These are phyloP conservation scores for Tragelaphus oryx DNA, from an alignment of 2,797 vertebrate species.

Conservation along the genomic window DNA sequence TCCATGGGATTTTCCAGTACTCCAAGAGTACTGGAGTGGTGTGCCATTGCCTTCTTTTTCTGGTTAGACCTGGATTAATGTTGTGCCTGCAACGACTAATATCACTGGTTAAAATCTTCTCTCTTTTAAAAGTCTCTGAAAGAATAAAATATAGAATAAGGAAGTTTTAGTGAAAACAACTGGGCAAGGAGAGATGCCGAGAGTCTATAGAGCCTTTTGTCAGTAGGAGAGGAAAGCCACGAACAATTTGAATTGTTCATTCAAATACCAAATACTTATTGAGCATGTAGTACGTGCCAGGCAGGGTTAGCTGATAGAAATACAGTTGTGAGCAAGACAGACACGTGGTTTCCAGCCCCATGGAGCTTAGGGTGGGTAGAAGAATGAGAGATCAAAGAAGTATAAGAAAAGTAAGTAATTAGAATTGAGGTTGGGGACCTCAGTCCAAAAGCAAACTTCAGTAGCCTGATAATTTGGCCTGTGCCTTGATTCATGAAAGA, in stretches of 20 bases:
- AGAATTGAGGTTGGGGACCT: not conserved
- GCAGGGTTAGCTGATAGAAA: not conserved
- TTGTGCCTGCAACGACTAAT: not conserved
- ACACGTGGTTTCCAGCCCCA: not conserved
- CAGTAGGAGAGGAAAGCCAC: not conserved
- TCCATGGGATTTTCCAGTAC: not conserved
- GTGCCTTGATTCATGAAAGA: constrained; percentile 8
- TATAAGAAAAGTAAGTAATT: not conserved
- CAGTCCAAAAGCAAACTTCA: not conserved
- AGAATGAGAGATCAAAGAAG: constrained; percentile 24
- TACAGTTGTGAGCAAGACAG: not conserved
- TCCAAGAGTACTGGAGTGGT: not conserved
- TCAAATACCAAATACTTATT: constrained; percentile 43
- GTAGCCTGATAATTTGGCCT: not conserved
- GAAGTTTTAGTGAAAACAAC: constrained; percentile 35
- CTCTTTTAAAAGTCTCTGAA: constrained; percentile 7
- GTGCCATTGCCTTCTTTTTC: not conserved
- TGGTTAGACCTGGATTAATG: not conserved
- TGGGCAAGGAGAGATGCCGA: not conserved
- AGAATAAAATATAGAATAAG: constrained; percentile 37
- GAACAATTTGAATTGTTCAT: not conserved
- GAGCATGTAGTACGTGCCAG: not conserved
- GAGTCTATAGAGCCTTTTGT: not conserved
- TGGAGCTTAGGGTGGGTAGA: not conserved
- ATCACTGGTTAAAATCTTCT: constrained; percentile 30